Evolutionary conservation across 2,797 vertebrate species (phyloP).

Genomic region (Botia kubotai): DNA sequence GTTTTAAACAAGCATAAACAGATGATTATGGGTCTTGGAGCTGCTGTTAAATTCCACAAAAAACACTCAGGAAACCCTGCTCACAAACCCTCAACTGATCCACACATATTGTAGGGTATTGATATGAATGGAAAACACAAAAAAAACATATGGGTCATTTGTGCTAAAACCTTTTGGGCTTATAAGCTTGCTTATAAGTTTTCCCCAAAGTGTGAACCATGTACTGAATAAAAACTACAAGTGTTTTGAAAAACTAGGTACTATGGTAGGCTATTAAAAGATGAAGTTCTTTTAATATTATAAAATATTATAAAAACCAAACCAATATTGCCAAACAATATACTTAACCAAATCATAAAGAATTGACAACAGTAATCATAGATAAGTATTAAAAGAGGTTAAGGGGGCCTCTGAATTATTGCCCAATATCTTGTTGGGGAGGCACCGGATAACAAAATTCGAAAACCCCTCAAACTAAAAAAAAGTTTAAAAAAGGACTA

Average conservation of each 20-base stretch:
- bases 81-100: constrained; percentile 4
- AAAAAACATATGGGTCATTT: constrained; percentile 16
- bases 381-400: background rate
- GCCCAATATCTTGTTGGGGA: too few species aligned
- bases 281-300: too few species aligned
- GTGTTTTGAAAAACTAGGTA: background rate
- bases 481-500: too few species aligned
- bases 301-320: too few species aligned
- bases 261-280: background rate
- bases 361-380: background rate
- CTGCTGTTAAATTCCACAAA: too few species aligned
- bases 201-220: background rate
- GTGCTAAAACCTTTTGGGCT: background rate
- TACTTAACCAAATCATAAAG: background rate
- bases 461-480: too few species aligned
- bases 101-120: background rate
- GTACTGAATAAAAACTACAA: background rate
- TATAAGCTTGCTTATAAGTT: background rate
- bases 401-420: background rate
- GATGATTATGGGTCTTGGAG: background rate
- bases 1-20: background rate
- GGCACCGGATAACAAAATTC: too few species aligned
- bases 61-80: background rate
- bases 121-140: background rate
- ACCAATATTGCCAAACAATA: background rate